These are phyloP conservation scores for Drosophila tropicalis DNA, from an alignment of 1,140 invertebrate species.

Conservation along the genomic window DNA sequence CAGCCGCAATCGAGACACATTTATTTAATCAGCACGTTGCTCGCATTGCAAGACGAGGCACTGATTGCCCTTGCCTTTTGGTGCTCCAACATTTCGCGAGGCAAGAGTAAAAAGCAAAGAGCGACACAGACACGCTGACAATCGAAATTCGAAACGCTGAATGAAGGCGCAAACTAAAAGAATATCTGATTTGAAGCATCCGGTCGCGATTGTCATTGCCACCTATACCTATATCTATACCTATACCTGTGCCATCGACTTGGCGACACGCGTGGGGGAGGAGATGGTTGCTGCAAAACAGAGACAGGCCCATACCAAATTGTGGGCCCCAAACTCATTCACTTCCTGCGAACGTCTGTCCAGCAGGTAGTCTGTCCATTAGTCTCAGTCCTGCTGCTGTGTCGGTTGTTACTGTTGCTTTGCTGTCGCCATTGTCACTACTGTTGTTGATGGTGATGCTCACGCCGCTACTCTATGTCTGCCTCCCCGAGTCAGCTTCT, in stretches of 20 bases:
- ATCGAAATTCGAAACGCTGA: slow-evolving; percentile 79
- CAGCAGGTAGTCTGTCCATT: slow-evolving; percentile 25
- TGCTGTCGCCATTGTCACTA: slow-evolving; percentile 54
- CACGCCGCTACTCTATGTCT: slow-evolving; percentile 20
- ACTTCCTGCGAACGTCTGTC: slow-evolving; percentile 68
- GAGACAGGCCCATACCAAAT: slow-evolving; percentile 28
- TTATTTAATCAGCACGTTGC: slow-evolving; percentile 74
- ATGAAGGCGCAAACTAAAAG: slow-evolving; percentile 80
- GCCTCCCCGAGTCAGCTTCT: background rate
- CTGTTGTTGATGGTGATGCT: slow-evolving; percentile 57
- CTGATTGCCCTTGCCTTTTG: slow-evolving; percentile 49
- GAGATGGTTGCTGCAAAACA: slow-evolving; percentile 35
- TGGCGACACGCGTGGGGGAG: slow-evolving; percentile 41
- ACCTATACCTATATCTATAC: slow-evolving; percentile 41
- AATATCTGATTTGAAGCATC: slow-evolving; percentile 82
- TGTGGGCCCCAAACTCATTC: slow-evolving; percentile 58
- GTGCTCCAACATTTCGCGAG: slow-evolving; percentile 61
- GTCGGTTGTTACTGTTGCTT: slow-evolving; percentile 42
- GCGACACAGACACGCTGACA: slow-evolving; percentile 75
- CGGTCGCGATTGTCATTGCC: slow-evolving; percentile 81
- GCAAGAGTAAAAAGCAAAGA: slow-evolving; percentile 59
- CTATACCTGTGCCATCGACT: slow-evolving; percentile 59
- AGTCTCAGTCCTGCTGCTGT: slow-evolving; percentile 51
- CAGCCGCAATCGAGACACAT: slow-evolving; percentile 64
- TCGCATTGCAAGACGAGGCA: slow-evolving; percentile 61